A percentile compares a stretch with the other conserved stretches of the same genome.
These are phyloP conservation scores for Argyrosomus regius DNA, from an alignment of 2,797 vertebrate genomes.

Conservation along the genomic window DNA sequence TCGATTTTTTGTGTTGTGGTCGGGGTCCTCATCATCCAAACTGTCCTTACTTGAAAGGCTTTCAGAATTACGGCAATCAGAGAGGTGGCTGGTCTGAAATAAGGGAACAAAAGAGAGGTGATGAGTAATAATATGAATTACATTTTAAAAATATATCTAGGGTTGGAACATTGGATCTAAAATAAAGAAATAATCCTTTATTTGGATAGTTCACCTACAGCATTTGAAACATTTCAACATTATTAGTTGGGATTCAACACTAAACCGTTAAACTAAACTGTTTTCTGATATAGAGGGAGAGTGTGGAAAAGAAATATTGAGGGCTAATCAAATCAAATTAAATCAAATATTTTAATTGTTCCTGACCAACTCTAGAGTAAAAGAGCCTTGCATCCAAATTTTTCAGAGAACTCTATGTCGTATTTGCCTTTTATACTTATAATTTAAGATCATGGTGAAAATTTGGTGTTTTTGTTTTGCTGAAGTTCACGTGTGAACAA, in stretches of 20 bases:
- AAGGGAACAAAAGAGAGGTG: conserved; percentile 29
- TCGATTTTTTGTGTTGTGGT: conserved; percentile 63
- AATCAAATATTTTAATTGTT: not conserved
- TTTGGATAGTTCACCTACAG: no score
- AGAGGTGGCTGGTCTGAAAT: conserved; percentile 86
- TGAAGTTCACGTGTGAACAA: not conserved
- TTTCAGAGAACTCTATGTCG: not conserved
- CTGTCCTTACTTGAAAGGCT: conserved; percentile 92
- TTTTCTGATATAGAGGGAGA: no score
- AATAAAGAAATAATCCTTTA: conserved; percentile 17
- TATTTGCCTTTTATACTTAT: not conserved
- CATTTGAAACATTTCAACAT: no score
- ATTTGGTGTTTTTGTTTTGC: not conserved
- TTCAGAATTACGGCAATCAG: conserved; percentile 85
- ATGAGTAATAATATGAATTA: conserved; percentile 7
- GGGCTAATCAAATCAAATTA: no score
- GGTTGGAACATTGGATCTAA: conserved; percentile 4
- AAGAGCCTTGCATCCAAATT: not conserved
- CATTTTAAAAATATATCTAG: conserved; percentile 13
- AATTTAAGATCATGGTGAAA: not conserved
- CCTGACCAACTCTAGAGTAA: not conserved
- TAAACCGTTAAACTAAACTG: no score
- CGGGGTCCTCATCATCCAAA: conserved; percentile 87
- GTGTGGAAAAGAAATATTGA: no score
- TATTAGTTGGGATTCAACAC: no score